A percentile compares a stretch with the other conserved stretches of the same genome.
These are phyloP conservation scores for Oscheius sp. DNA, from an alignment of 2,888 invertebrate genomes.

Conservation along the genomic window DNA sequence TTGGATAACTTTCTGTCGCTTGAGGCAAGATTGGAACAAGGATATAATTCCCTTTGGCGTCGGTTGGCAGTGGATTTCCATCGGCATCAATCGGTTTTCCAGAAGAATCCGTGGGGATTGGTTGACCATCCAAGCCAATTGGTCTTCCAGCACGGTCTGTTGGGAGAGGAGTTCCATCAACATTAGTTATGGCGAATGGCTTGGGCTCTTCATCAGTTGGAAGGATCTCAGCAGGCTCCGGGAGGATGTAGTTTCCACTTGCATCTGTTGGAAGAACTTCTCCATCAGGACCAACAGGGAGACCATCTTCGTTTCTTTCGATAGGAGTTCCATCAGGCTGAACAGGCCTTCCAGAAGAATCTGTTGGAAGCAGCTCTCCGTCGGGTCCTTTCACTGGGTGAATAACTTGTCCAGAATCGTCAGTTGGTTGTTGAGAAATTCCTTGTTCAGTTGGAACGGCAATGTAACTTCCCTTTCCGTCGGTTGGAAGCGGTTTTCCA, in stretches of 20 bases:
- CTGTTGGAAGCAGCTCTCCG: slow-evolving; percentile 43
- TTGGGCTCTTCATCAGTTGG: slow-evolving; percentile 28
- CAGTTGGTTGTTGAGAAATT: slow-evolving; percentile 41
- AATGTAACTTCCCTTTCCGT: slow-evolving; percentile 20
- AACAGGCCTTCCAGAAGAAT: slow-evolving; percentile 28
- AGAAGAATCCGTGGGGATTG: slow-evolving; percentile 38
- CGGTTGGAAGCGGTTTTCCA: slow-evolving; percentile 33
- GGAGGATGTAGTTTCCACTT: slow-evolving; percentile 49
- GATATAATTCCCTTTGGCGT: slow-evolving; percentile 44
- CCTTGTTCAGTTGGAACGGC: slow-evolving; percentile 31
- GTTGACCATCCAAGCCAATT: slow-evolving; percentile 42
- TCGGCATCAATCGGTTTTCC: slow-evolving; percentile 45
- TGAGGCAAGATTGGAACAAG: slow-evolving; percentile 42
- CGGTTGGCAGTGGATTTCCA: slow-evolving; percentile 53
- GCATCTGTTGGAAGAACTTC: slow-evolving; percentile 39
- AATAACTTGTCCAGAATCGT: slow-evolving; percentile 31
- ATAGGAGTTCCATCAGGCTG: slow-evolving; percentile 39
- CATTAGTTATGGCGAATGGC: slow-evolving; percentile 35
- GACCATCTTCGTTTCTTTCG: slow-evolving; percentile 35
- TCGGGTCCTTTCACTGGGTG: slow-evolving; percentile 39
- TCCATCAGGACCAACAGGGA: slow-evolving; percentile 45
- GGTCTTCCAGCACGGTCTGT: slow-evolving; percentile 46
- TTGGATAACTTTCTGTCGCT: slow-evolving; percentile 34
- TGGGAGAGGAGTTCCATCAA: slow-evolving; percentile 40
- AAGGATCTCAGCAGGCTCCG: slow-evolving; percentile 34